Conservation (phyloP, 2,113 vertebrate species). For the Sclerurus mexicanus region DNA sequence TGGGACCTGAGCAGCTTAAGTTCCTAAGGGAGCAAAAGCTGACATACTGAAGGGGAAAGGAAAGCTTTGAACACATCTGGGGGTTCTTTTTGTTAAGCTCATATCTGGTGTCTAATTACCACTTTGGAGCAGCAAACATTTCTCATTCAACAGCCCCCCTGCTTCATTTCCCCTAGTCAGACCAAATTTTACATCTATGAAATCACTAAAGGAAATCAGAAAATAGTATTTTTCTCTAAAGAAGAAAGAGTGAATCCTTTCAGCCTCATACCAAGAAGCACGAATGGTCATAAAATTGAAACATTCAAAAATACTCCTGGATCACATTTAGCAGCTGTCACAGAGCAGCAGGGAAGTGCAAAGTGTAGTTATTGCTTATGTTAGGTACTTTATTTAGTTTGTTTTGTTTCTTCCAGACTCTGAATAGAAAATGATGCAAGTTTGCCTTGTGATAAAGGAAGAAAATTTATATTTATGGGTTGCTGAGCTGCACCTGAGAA, state of each 20-base stretch:
- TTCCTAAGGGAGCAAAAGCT: not conserved
- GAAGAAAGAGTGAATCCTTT: not conserved
- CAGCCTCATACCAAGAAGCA: not conserved
- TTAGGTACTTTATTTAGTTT: not conserved
- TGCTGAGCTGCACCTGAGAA: not conserved
- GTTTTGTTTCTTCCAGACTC: not conserved
- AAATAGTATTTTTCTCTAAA: not conserved
- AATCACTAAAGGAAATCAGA: not conserved
- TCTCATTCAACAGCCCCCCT: not conserved
- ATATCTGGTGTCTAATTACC: not conserved
- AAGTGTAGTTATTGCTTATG: not conserved
- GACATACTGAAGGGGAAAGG: not conserved
- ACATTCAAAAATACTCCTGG: not conserved
- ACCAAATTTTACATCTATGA: not conserved
- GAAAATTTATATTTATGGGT: not conserved
- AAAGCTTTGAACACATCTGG: not conserved
- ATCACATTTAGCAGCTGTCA: not conserved
- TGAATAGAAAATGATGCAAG: not conserved
- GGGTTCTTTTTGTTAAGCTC: not conserved
- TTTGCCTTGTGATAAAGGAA: not conserved
- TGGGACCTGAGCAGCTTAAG: not conserved
- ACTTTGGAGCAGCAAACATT: not conserved
- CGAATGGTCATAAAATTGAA: not conserved
- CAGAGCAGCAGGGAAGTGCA: not conserved
- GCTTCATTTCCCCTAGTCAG: not conserved